phyloP scores from a whole-genome alignment of 2,797 vertebrate species.

The Amazona finschi region DNA sequence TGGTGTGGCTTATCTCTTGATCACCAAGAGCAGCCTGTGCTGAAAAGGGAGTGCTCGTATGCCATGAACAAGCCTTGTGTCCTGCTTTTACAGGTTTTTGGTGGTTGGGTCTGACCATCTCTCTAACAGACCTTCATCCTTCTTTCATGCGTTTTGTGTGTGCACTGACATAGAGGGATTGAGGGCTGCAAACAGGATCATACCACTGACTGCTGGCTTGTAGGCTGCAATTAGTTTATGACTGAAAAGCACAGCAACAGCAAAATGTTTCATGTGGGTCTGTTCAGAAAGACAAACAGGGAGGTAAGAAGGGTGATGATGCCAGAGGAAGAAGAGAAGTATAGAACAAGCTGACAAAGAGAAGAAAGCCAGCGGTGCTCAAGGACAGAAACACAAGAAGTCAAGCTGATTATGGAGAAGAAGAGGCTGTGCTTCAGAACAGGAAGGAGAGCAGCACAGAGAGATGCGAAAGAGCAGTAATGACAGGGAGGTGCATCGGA shows the following conservation, averaged over 20 bases:
- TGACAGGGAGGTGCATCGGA: not conserved
- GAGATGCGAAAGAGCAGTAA: not conserved
- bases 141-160: not conserved
- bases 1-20: fast-evolving
- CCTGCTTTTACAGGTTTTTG: not conserved
- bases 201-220: not conserved
- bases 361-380: not conserved
- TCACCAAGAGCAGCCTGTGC: not conserved
- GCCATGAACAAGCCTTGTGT: not conserved
- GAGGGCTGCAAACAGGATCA: not conserved
- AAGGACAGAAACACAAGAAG: not conserved
- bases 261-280: not conserved
- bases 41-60: not conserved
- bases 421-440: not conserved
- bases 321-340: not conserved
- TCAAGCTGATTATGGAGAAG: not conserved
- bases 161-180: not conserved
- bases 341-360: not conserved
- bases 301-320: not conserved
- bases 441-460: not conserved
- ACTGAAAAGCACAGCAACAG: not conserved
- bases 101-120: not conserved
- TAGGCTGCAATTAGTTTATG: not conserved
- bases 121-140: not conserved
- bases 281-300: not conserved